Percentiles rank a stretch among this genome's conserved stretches.
Conservation (phyloP, 2,113 vertebrate genomes). For the Tangachromis dhanisi region DNA sequence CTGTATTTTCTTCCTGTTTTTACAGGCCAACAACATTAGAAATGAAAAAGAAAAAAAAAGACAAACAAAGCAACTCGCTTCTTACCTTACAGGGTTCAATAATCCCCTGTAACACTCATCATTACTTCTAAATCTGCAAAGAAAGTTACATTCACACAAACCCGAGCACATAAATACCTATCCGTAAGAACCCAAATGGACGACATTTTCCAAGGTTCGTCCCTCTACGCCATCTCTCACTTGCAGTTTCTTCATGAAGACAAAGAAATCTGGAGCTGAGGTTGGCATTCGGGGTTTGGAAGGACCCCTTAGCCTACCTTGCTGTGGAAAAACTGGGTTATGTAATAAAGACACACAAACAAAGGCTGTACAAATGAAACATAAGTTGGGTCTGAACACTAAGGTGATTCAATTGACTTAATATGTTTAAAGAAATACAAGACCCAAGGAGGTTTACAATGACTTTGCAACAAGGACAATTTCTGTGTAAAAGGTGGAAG, state of each 20-base stretch:
- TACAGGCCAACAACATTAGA: conserved; percentile 37
- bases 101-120: conserved; percentile 73
- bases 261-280: conserved; percentile 87
- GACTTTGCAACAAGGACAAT: not conserved
- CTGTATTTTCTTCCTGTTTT: conserved; percentile 16
- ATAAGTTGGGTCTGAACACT: conserved; percentile 83
- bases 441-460: not conserved
- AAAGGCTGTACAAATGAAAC: conserved; percentile 85
- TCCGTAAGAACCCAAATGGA: conserved; percentile 99
- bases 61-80: conserved; percentile 69
- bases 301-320: conserved; percentile 95
- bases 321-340: conserved; percentile 99
- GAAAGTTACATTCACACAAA: conserved; percentile 98
- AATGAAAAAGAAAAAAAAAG: conserved; percentile 16
- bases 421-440: not conserved
- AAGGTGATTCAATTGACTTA: conserved; percentile 76
- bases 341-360: conserved; percentile 98
- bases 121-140: conserved; percentile 87
- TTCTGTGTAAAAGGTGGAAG: not conserved
- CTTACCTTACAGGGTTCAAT: conserved; percentile 93
- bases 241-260: conserved; percentile 90
- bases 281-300: conserved; percentile 92
- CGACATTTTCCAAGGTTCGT: conserved; percentile 96
- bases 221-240: conserved; percentile 97
- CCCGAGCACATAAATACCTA: conserved; percentile 99